phyloP scores from a whole-genome alignment of 1,140 invertebrate genomes.

The Latrodectus geometricus region DNA sequence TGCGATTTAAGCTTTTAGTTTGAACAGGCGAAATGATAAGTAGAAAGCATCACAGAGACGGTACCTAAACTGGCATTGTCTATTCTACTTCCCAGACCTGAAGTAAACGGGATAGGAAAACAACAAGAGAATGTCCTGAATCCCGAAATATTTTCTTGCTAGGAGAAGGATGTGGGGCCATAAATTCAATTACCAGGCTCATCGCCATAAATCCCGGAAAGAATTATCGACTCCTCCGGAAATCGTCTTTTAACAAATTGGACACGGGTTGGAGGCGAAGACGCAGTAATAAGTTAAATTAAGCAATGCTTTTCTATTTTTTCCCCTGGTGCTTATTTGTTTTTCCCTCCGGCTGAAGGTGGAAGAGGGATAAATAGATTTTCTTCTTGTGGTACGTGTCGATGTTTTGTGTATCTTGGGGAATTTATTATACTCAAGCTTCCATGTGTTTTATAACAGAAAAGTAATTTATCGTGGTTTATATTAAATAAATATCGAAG shows the following conservation, averaged over 20 bases:
- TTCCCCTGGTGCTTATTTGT: neutral
- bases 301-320: neutral
- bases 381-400: neutral
- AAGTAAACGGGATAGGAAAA: neutral
- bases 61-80: too few relatives aligned
- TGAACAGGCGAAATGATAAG: too few relatives aligned
- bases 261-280: neutral
- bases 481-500: too few relatives aligned
- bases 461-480: too few relatives aligned
- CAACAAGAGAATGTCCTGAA: neutral
- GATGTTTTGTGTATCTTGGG: too few relatives aligned
- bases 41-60: too few relatives aligned
- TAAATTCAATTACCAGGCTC: neutral
- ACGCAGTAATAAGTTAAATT: neutral
- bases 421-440: too few relatives aligned
- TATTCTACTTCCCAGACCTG: too few relatives aligned
- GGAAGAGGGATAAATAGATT: neutral
- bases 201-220: neutral
- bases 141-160: neutral
- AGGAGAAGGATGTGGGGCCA: neutral
- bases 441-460: too few relatives aligned
- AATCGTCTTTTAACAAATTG: slow-evolving; percentile 2
- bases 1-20: too few relatives aligned
- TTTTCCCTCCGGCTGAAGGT: neutral
- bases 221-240: neutral